Evolutionary conservation across 2,888 invertebrate species (phyloP).

Genomic region (Nineta flava): DNA sequence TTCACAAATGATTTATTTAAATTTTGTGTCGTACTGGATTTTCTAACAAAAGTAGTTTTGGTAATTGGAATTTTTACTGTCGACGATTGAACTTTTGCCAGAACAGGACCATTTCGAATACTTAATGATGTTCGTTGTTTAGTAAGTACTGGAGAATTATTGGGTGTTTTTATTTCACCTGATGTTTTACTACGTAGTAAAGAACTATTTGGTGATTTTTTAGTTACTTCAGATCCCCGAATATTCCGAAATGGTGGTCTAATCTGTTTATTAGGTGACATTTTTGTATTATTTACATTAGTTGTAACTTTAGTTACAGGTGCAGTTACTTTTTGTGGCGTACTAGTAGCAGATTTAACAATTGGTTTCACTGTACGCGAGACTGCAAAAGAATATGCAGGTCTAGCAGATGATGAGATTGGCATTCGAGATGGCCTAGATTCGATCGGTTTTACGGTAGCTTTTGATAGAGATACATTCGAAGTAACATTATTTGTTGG

Average conservation of each 20-base stretch:
- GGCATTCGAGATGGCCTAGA: conserved; percentile 21
- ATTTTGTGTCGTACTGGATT: conserved; percentile 10
- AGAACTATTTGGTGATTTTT: conserved; percentile 7
- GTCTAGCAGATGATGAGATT: conserved; percentile 17
- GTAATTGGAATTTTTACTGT: conserved; percentile 4
- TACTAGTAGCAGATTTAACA: conserved; percentile 11
- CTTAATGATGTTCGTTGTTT: conserved; percentile 4
- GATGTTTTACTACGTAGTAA: conserved; percentile 25
- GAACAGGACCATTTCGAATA: conserved; percentile 27
- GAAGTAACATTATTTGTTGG: conserved; percentile 9
- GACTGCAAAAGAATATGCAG: conserved; percentile 12
- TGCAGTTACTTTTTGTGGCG: conserved; percentile 12
- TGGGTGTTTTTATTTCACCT: conserved; percentile 23
- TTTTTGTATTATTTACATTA: conserved; percentile 6
- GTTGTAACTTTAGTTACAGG: conserved; percentile 9
- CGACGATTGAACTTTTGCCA: conserved; percentile 27
- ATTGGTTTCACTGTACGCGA: conserved; percentile 13
- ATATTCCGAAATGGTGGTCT: background rate
- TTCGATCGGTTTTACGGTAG: conserved; percentile 3
- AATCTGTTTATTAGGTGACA: background rate
- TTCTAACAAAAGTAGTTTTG: conserved; percentile 18
- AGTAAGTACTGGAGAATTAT: background rate
- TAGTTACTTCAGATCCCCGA: conserved; percentile 3
- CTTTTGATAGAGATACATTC: background rate
- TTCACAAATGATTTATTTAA: conserved; percentile 18